Conservation (phyloP, 2,113 vertebrate species). For the Hippolais icterina region DNA sequence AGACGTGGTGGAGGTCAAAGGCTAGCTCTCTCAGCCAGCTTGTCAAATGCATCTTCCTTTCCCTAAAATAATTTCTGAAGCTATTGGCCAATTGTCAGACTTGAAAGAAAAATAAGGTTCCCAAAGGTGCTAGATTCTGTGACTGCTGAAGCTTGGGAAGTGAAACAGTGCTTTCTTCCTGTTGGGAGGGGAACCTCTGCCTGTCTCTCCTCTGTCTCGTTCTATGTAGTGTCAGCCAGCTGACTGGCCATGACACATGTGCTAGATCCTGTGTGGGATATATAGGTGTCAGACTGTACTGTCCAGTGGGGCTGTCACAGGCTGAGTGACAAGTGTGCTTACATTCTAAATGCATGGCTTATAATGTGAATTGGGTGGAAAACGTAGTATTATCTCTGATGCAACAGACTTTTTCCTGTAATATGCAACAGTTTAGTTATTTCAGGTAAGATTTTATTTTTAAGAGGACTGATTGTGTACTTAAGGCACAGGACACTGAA, state of each 20-base stretch:
- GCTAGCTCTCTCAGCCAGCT: background rate
- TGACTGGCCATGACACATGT: background rate
- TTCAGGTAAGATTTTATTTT: background rate
- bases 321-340: background rate
- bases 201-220: background rate
- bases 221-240: background rate
- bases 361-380: background rate
- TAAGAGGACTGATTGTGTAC: background rate
- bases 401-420: background rate
- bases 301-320: background rate
- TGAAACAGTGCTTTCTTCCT: background rate
- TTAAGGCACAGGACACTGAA: background rate
- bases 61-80: background rate
- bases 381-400: background rate
- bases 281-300: background rate
- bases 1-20: background rate
- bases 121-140: background rate
- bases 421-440: background rate
- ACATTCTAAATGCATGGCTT: background rate
- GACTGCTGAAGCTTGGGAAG: background rate
- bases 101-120: background rate
- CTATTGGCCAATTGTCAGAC: background rate
- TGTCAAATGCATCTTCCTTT: background rate
- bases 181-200: accelerated
- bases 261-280: no score